phyloP scores from a whole-genome alignment of 2,888 invertebrate genomes.

The Sinelater perroti region DNA sequence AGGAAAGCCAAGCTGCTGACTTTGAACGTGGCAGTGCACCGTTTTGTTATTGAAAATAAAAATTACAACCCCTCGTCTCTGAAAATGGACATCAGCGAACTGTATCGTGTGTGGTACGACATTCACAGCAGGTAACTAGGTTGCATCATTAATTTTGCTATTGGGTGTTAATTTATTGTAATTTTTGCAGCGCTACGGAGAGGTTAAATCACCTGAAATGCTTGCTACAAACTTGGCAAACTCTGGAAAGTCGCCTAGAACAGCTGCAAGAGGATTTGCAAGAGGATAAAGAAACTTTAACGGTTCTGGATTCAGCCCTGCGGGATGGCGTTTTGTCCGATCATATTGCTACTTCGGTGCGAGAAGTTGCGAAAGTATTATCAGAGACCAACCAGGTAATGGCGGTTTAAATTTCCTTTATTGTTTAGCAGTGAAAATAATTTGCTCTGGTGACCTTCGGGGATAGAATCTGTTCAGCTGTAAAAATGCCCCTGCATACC shows the following conservation, averaged over 20 bases:
- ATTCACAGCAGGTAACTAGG: conserved; percentile 71
- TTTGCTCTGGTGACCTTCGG: too few relatives aligned
- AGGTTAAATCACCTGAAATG: conserved; percentile 77
- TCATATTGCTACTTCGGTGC: conserved; percentile 66
- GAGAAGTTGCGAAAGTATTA: conserved; percentile 67
- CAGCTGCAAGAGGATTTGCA: conserved; percentile 80
- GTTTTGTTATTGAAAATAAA: conserved; percentile 63
- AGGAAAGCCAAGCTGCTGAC: conserved; percentile 67
- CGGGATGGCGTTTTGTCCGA: conserved; percentile 58
- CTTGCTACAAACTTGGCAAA: conserved; percentile 77
- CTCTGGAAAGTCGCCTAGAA: conserved; percentile 78
- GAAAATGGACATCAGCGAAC: conserved; percentile 71
- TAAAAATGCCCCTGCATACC: too few relatives aligned
- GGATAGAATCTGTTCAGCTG: too few relatives aligned
- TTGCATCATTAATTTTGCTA: not conserved
- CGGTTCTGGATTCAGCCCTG: conserved; percentile 63
- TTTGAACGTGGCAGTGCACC: conserved; percentile 67
- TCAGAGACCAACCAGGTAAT: conserved; percentile 63
- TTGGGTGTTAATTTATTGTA: not conserved
- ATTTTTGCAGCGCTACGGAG: conserved; percentile 70
- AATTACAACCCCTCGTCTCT: conserved; percentile 62
- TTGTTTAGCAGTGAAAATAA: too few relatives aligned
- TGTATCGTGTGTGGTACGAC: conserved; percentile 76
- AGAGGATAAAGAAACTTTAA: conserved; percentile 72
- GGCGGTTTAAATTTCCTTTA: too few relatives aligned